These are phyloP conservation scores for Nomada fabriciana DNA, from an alignment of 2,888 invertebrate species.

Conservation along the genomic window DNA sequence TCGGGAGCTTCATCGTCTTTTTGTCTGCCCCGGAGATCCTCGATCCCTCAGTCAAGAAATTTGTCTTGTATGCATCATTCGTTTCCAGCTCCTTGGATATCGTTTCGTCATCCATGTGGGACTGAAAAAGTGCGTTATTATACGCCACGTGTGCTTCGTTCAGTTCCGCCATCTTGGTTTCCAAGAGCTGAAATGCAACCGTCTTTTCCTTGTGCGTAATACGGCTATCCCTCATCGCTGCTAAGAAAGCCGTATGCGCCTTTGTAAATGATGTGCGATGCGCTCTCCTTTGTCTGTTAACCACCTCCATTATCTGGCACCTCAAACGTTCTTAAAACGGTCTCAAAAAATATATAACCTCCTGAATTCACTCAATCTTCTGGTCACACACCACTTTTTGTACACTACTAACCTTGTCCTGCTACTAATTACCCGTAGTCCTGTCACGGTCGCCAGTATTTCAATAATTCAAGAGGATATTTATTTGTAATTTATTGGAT, in stretches of 20 bases:
- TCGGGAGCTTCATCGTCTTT: slow-evolving; percentile 3
- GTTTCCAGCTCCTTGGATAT: not conserved
- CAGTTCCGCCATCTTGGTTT: slow-evolving; percentile 19
- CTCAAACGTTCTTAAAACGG: too few relatives aligned
- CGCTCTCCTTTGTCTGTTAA: not conserved
- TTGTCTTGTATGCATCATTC: not conserved
- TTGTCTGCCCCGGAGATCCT: not conserved
- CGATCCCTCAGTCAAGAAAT: not conserved
- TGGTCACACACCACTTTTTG: not conserved
- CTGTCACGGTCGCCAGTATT: slow-evolving; percentile 18
- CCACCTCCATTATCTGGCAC: not conserved
- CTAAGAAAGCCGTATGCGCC: slow-evolving; percentile 1
- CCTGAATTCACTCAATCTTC: not conserved
- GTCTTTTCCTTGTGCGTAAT: not conserved
- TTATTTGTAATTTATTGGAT: too few relatives aligned
- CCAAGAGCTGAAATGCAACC: slow-evolving; percentile 22
- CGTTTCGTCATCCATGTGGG: not conserved
- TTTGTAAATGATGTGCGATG: not conserved
- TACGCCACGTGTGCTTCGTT: not conserved
- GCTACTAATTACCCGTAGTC: not conserved
- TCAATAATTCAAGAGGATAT: not conserved
- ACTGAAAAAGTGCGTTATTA: not conserved
- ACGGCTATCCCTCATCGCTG: not conserved
- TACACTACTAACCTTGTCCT: not conserved
- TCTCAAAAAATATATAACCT: not conserved